Base-by-base conservation (phyloP, 2,797 vertebrate species). In the Cheirogaleus major region DNA sequence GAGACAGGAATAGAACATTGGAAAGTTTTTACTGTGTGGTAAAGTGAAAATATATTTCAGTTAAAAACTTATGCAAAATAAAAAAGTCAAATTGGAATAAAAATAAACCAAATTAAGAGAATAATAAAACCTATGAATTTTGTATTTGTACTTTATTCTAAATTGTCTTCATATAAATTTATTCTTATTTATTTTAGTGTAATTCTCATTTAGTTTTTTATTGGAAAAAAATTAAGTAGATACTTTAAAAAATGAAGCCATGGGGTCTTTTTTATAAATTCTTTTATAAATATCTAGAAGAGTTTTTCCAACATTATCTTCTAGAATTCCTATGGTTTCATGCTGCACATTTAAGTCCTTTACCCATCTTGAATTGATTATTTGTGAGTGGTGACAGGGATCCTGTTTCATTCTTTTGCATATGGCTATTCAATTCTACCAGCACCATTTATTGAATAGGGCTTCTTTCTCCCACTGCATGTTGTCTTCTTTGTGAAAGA, bases 11-110 rank as follows among this genome's bases (percentile, higher is more conserved):
- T 67, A 88, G 48, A 93, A 69, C 7, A 41, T 0, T 65, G 23
- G 22, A 43, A 90, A 95, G 9, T 41, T 93, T 95, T 67, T 92
- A 85, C 52, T 69, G 32, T 81, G 27, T 27, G 43, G 25, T 38
- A 7, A 59, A 91, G 3, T 81, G 41, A 95, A 97, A 96, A 65
- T 73, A 45, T 55, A 92, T 81, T 91, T 80, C 25, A 81, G 32
- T 91, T 55, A 93, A 52, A 63, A 82, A 12, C 15, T 69, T 89
- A 63, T 3, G 3, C 23, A 93, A 92, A 94, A 63, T 70, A 1
- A 83, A 91, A 91, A 95, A 80, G 17, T 67, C 41, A 93, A 86
- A 75, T 67, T 95, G 3, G 2, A 95, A 91, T 78, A 32, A 12
- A 89, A 89, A 69, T 86, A 43, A 83, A 63, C 22, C 4, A 32